Conservation (phyloP, 1,140 invertebrate species). For the Heliothis virescens region DNA sequence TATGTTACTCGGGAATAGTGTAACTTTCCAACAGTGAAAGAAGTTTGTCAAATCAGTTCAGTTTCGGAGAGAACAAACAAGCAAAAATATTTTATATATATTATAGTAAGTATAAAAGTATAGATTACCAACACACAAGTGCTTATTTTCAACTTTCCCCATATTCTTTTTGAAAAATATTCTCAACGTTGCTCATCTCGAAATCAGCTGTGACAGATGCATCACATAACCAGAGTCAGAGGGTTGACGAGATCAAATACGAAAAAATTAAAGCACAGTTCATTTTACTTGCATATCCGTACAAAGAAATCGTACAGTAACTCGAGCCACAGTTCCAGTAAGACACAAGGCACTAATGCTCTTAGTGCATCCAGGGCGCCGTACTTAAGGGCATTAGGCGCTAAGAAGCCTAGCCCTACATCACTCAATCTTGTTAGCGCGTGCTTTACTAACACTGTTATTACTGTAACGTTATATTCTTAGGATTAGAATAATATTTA, state of each 20-base stretch:
- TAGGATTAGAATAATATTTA: conserved; percentile 55
- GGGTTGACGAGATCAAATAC: no score
- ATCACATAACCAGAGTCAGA: no score
- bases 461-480: conserved; percentile 60
- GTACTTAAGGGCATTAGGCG: conserved; percentile 73
- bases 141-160: no score
- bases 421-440: conserved; percentile 72
- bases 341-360: conserved; percentile 73
- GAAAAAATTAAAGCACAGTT: no score
- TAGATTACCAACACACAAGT: no score
- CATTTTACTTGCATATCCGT: background rate
- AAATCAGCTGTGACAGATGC: no score
- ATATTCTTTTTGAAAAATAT: no score
- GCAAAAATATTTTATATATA: no score
- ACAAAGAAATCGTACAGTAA: conserved; percentile 25
- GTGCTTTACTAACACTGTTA: conserved; percentile 74
- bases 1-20: no score
- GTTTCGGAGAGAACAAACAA: background rate
- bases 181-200: no score
- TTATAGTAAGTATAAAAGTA: no score
- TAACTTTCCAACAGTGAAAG: no score
- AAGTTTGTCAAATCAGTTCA: background rate
- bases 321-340: conserved; percentile 66
- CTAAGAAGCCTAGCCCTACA: conserved; percentile 79
- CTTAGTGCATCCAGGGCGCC: conserved; percentile 77